A percentile compares a stretch with the other conserved stretches of the same genome.
These are phyloP conservation scores for Cinara cedri DNA, from an alignment of 2,888 invertebrate species.

Conservation along the genomic window DNA sequence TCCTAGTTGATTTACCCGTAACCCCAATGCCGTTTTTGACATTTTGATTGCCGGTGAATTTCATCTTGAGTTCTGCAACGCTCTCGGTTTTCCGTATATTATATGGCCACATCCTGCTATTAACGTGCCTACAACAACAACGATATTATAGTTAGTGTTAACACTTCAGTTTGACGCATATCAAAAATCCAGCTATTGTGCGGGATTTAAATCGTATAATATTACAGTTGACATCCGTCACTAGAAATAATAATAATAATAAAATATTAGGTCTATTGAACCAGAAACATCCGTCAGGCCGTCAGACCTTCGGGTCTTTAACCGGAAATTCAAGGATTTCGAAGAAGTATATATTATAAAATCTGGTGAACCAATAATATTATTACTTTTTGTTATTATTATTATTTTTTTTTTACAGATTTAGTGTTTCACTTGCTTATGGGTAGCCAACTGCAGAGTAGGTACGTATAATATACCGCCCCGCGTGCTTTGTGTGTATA, in stretches of 20 bases:
- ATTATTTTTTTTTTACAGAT: slow-evolving; percentile 30
- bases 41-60: slow-evolving; percentile 50
- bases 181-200: neutral
- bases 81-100: slow-evolving; percentile 44
- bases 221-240: neutral
- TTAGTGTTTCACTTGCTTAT: slow-evolving; percentile 26
- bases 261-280: slow-evolving; percentile 22
- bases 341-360: neutral
- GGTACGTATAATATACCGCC: slow-evolving; percentile 19
- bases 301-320: slow-evolving; percentile 25
- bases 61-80: slow-evolving; percentile 51
- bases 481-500: slow-evolving; percentile 37
- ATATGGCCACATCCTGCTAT: slow-evolving; percentile 41
- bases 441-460: slow-evolving; percentile 21
- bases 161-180: neutral
- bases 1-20: slow-evolving; percentile 30
- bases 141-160: no score
- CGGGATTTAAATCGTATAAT: neutral
- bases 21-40: slow-evolving; percentile 57
- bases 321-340: slow-evolving; percentile 45
- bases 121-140: slow-evolving; percentile 24
- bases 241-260: neutral
- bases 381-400: slow-evolving; percentile 26
- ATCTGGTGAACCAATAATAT: slow-evolving; percentile 14
- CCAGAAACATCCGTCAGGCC: no score